Evolutionary conservation across 2,797 vertebrate species (phyloP), one percentile per base, ranked within the genome.

Genomic region (Prunella strophiata): DNA sequence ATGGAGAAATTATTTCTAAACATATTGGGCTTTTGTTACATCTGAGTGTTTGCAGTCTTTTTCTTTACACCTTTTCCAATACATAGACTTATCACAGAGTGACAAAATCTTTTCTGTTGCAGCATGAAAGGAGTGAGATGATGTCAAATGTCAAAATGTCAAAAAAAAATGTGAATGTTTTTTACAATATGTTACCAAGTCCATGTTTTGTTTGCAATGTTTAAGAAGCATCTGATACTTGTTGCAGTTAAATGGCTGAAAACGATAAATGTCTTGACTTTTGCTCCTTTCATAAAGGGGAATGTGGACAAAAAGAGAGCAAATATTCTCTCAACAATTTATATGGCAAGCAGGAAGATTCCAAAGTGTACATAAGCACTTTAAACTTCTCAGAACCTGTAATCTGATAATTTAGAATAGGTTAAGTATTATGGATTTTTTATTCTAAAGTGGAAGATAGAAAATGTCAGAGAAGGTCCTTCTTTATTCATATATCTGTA

Each of bases 51-150:
- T 10, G 1, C 10, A 47, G 38, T 66, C 3, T 38, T 67, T 73
- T n/a, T n/a, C 3, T 76, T 34, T 47, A 48, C 3, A 30, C 0
- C 50, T 82, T 27, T 34, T 82, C 27, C 29, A 68, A 11, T 30
- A 20, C 14, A 20, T 12, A 16, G 13, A 63, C 20, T 63, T 61
- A 50, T 25, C 15, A 21, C 4, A 50, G 50, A 72, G 6, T 51
- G 65, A 6, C 16, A 80, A 65, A 59, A 12, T 27, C 9, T 43
- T 12, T 80, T 80, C 23, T 79, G 34, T 30, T 70, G 11, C 23
- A 55, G 10, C 8, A 0, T 0, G 0, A 82, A 58, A 9, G 4
- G 5, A 79, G 16, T 36, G n/a, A 59, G 34, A 38, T 38, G 57
- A 38, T 59, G 16, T 38, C 34, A 58, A 58, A 26, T 26, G 57